These are phyloP conservation scores for Otus sunia DNA, from an alignment of 2,113 vertebrate species.

Conservation along the genomic window DNA sequence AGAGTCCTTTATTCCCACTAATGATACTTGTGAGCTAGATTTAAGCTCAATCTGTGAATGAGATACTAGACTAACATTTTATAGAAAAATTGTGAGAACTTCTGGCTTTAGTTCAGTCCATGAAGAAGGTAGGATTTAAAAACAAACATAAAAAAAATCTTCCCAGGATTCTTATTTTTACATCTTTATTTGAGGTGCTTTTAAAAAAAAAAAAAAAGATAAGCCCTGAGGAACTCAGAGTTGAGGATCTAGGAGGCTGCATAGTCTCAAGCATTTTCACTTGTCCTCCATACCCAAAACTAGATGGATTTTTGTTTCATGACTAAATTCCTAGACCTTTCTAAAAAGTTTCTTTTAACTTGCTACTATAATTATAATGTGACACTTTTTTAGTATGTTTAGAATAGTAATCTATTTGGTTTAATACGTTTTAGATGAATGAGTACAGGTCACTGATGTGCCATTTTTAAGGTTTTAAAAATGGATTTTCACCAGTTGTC, in stretches of 20 bases:
- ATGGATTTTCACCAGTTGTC: not conserved
- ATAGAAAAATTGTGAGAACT: not conserved
- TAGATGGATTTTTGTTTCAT: not conserved
- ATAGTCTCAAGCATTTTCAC: not conserved
- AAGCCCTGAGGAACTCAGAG: not conserved
- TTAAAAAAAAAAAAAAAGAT: not conserved
- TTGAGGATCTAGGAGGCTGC: not conserved
- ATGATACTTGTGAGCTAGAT: not conserved
- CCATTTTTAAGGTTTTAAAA: not conserved
- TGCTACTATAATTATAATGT: not conserved
- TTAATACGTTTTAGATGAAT: not conserved
- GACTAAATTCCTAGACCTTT: not conserved
- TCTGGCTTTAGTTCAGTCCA: not conserved
- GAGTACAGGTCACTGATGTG: not conserved
- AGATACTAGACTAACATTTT: not conserved
- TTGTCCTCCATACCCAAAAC: not conserved
- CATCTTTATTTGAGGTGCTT: not conserved
- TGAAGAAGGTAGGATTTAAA: not conserved
- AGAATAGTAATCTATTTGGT: not conserved
- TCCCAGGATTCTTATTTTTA: not conserved
- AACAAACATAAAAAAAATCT: not conserved
- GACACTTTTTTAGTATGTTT: not conserved
- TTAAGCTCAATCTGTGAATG: not conserved
- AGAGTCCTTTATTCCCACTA: not conserved
- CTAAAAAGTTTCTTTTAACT: not conserved